phyloP scores from a whole-genome alignment of 2,797 vertebrate species.

The Hydrolagus colliei region DNA sequence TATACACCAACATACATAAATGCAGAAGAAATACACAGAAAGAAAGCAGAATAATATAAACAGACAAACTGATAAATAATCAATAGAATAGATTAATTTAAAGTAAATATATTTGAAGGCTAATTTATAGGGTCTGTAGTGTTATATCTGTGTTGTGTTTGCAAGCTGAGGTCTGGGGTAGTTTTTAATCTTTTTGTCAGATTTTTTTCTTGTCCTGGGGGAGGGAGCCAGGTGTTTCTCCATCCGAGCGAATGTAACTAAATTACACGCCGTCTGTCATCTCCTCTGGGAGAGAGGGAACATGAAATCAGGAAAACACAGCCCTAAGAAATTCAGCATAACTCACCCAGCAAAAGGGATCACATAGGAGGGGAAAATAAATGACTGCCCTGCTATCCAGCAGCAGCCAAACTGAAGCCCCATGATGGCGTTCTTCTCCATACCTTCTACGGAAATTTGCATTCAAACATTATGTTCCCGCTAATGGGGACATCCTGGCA shows the following conservation, averaged over 20 bases:
- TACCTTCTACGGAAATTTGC: constrained; percentile 38
- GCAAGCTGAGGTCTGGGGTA: background rate
- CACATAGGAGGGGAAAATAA: constrained; percentile 37
- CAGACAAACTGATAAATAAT: constrained; percentile 18
- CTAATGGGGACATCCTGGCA: background rate
- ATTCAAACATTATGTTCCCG: constrained; percentile 43
- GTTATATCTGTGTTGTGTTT: background rate
- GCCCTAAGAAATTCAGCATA: constrained; percentile 35
- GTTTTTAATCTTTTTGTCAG: constrained; percentile 25
- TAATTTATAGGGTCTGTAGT: background rate
- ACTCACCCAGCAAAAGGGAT: constrained; percentile 26
- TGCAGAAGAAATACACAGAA: background rate
- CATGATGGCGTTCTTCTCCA: background rate
- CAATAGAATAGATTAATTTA: constrained; percentile 1
- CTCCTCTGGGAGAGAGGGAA: constrained; percentile 78
- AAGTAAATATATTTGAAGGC: constrained; percentile 17
- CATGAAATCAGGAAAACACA: constrained; percentile 40
- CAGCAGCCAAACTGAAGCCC: background rate
- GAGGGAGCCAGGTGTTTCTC: constrained; percentile 96
- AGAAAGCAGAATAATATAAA: constrained; percentile 17
- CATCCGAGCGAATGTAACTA: constrained; percentile 98
- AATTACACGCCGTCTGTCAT: constrained; percentile 98
- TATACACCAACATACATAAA: constrained; percentile 5
- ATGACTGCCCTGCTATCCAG: constrained; percentile 38
- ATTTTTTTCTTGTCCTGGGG: constrained; percentile 62